phyloP scores from a whole-genome alignment of 2,113 vertebrate genomes.

The Lonchura striata region DNA sequence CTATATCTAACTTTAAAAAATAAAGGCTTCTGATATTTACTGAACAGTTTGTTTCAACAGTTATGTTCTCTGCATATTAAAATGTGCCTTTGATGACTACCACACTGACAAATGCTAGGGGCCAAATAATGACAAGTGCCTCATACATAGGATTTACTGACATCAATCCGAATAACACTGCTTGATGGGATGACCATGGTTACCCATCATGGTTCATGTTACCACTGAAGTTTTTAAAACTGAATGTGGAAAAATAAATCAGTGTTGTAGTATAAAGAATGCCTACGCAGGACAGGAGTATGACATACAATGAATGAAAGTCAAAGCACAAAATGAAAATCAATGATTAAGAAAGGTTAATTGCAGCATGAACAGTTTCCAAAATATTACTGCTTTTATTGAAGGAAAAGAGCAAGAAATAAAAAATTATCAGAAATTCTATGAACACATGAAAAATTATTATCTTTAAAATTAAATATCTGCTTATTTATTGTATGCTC shows the following conservation, averaged over 20 bases:
- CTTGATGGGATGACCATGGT: not conserved
- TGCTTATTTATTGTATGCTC: not conserved
- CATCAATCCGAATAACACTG: not conserved
- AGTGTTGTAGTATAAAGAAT: not conserved
- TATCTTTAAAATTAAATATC: not conserved
- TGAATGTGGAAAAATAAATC: not conserved
- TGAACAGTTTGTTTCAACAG: not conserved
- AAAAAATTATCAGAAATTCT: slow-evolving; percentile 18
- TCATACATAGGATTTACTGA: not conserved
- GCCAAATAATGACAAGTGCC: not conserved
- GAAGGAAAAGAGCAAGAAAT: not conserved
- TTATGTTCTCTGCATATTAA: not conserved
- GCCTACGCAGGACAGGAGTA: not conserved
- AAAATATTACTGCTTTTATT: slow-evolving; percentile 26
- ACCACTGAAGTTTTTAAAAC: not conserved
- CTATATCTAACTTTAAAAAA: not conserved
- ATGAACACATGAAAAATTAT: not conserved
- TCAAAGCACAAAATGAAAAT: slow-evolving; percentile 41
- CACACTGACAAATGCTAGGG: not conserved
- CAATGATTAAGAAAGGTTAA: not conserved
- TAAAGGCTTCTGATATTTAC: not conserved
- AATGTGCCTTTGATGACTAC: not conserved
- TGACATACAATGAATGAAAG: not conserved
- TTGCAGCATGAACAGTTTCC: not conserved
- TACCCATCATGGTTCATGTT: not conserved